Evolutionary conservation across 2,888 invertebrate genomes (phyloP).

Genomic region (Argynnis bischoffii): DNA sequence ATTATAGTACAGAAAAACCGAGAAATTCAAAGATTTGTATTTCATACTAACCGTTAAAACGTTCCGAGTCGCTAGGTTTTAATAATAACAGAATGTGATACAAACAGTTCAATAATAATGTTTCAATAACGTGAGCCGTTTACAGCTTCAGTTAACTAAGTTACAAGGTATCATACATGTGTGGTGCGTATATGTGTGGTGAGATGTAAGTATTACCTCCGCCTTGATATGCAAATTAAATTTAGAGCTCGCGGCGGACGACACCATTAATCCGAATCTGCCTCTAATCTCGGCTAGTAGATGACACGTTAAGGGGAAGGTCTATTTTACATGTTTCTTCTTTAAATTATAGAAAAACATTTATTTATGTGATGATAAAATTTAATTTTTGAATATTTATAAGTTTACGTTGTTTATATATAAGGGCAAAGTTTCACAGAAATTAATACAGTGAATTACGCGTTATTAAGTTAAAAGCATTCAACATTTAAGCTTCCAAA

Average conservation of each 20-base stretch:
- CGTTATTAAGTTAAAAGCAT: too few species aligned
- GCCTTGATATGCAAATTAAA: constrained; percentile 48
- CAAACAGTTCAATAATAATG: too few species aligned
- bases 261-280: constrained; percentile 47
- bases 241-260: constrained; percentile 46
- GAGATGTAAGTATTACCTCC: constrained; percentile 25
- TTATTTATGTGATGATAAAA: background rate
- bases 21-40: too few species aligned
- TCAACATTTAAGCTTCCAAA: too few species aligned
- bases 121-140: background rate
- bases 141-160: constrained; percentile 4
- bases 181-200: constrained; percentile 12
- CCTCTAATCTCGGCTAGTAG: constrained; percentile 46
- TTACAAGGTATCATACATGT: constrained; percentile 13
- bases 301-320: constrained; percentile 36
- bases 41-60: too few species aligned
- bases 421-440: too few species aligned
- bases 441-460: too few species aligned
- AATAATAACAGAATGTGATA: too few species aligned
- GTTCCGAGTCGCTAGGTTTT: too few species aligned
- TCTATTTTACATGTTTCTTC: background rate
- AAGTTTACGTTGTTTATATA: too few species aligned
- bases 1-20: too few species aligned
- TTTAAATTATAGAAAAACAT: background rate
- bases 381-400: background rate